Base-by-base conservation (phyloP, 1,140 invertebrate genomes). In the Temnothorax longispinosus region DNA sequence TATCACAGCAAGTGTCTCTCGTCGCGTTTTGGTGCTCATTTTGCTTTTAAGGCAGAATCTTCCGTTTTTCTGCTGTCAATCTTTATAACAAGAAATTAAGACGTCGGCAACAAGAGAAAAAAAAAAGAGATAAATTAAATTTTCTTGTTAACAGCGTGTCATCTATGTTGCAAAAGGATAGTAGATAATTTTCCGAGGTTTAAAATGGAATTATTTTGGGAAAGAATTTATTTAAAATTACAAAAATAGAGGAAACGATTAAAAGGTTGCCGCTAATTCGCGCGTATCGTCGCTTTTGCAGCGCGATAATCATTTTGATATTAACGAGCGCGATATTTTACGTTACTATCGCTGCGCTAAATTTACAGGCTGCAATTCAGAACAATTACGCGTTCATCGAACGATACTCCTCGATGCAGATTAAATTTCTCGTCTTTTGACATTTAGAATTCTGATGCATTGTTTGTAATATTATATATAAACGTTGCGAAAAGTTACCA, bases 161-260 rank as follows among this genome's bases (percentile, higher is more conserved):
- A 27, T 27, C 27, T 27, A n/a, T 54, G 44, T 67, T 41, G 50
- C 11, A 50, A 18, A 27, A 50, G 44, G 54, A 41, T n/a, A 81
- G 50, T 81, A 81, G 41, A 27, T 27, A 27, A 27, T 27, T 27
- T 27, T 27, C 27, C 27, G 27, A 81, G 44, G 6, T 21, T 71
- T 69, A 47, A 11, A n/a, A 0, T 32, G 38, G 21, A 86, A 86
- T 86, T 85, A 85, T 76, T 15, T 21, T 11, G n/a, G 10, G 32
- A 69, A 69, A 69, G 32, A 35, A 18, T 58, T 38, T 21, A 35
- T 11, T 18, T 60, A 35, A 60, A 72, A 67, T 78, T 78, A 56
- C 41, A 86, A 86, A 56, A 27, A 27, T 27, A 27, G 27, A 77
- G 50, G 21, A 27, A 58, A 41, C 35, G 38, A 71, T 86, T 38